Evolutionary conservation across 2,888 invertebrate genomes (phyloP).

Genomic region (Athrips mouffetella): DNA sequence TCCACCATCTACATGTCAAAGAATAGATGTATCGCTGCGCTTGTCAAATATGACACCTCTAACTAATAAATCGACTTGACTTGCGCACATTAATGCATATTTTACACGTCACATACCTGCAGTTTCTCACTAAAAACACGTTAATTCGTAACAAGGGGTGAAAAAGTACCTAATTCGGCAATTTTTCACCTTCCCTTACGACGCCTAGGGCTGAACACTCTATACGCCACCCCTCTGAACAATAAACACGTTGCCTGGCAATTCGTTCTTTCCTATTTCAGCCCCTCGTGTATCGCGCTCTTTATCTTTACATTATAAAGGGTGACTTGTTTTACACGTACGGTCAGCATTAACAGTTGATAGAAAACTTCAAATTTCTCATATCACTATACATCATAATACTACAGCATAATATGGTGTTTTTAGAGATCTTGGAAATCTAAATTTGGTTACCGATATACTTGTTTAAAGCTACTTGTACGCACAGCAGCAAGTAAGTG

Average conservation of each 20-base stretch:
- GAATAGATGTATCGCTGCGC: too few relatives aligned
- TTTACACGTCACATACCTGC: neutral
- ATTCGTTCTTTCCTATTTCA: too few relatives aligned
- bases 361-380: neutral
- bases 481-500: too few relatives aligned
- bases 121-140: neutral
- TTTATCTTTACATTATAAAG: conserved; percentile 25
- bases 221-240: conserved; percentile 17
- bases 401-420: too few relatives aligned
- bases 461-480: too few relatives aligned
- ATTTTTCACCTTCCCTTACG: conserved; percentile 26
- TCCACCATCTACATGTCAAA: too few relatives aligned
- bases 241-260: conserved; percentile 33
- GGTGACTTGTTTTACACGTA: neutral
- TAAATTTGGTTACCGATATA: too few relatives aligned
- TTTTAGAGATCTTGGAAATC: too few relatives aligned
- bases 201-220: conserved; percentile 15
- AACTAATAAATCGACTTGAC: too few relatives aligned
- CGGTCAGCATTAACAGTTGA: neutral
- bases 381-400: too few relatives aligned
- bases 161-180: conserved; percentile 22
- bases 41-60: too few relatives aligned
- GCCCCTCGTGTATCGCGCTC: conserved; percentile 23
- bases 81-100: neutral
- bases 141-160: conserved; percentile 10